These are phyloP conservation scores for Episyrphus balteatus DNA, from an alignment of 1,140 invertebrate species.

Conservation along the genomic window DNA sequence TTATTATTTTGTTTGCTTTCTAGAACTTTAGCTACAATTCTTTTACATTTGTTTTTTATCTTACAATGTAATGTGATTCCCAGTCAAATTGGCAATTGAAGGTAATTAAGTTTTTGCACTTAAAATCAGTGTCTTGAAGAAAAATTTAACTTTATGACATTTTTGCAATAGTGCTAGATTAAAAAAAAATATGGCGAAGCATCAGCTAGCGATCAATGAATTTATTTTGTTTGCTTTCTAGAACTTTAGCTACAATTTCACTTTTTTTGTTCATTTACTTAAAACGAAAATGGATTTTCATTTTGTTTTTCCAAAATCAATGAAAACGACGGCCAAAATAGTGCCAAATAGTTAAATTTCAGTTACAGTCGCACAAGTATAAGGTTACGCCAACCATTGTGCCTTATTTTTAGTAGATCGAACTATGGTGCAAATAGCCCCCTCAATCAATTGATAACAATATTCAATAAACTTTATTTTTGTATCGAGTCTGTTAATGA, in stretches of 20 bases:
- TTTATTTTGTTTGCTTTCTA: slow-evolving; percentile 1
- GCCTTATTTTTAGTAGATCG: too few relatives aligned
- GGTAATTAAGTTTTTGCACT: slow-evolving; percentile 2
- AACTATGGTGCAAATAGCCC: too few relatives aligned
- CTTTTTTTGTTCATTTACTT: background rate
- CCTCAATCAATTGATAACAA: too few relatives aligned
- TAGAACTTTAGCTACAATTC: slow-evolving; percentile 20
- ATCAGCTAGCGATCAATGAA: background rate
- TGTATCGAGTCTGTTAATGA: too few relatives aligned
- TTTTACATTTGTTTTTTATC: background rate
- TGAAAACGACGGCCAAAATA: too few relatives aligned
- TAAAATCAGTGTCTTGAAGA: slow-evolving; percentile 8
- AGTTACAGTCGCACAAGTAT: too few relatives aligned
- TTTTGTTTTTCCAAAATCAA: too few relatives aligned
- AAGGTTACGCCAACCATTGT: too few relatives aligned
- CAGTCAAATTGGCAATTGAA: background rate
- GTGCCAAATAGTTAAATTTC: too few relatives aligned
- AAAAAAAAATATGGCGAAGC: slow-evolving; percentile 5
- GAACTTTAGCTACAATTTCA: slow-evolving; percentile 8
- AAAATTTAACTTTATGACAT: slow-evolving; percentile 6
- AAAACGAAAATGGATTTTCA: too few relatives aligned
- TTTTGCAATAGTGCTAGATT: slow-evolving; percentile 10
- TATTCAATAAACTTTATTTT: too few relatives aligned
- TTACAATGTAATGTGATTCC: too few relatives aligned
- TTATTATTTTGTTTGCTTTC: slow-evolving; percentile 13